These are phyloP conservation scores for Drepana falcataria DNA, from an alignment of 2,888 invertebrate species.

Conservation along the genomic window DNA sequence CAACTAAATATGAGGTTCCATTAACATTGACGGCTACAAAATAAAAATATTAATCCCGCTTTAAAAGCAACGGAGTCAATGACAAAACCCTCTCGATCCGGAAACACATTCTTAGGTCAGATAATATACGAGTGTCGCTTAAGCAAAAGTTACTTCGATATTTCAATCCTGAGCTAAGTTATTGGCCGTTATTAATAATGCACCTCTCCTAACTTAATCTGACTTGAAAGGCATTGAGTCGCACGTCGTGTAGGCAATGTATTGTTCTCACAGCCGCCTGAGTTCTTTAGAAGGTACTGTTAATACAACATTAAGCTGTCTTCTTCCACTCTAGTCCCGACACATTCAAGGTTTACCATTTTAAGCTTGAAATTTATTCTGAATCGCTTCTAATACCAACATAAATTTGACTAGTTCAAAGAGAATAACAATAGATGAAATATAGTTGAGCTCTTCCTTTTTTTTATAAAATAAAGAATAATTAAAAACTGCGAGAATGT, in stretches of 20 bases:
- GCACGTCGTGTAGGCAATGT: conserved; percentile 58
- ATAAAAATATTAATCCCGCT: conserved; percentile 42
- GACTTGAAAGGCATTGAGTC: conserved; percentile 73
- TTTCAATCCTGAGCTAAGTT: conserved; percentile 71
- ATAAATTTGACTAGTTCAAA: too few relatives aligned
- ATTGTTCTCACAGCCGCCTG: conserved; percentile 61
- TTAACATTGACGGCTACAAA: conserved; percentile 25
- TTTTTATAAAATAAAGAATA: too few relatives aligned
- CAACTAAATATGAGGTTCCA: conserved; percentile 8
- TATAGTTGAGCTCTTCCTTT: too few relatives aligned
- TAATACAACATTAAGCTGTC: conserved; percentile 12
- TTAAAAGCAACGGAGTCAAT: conserved; percentile 41
- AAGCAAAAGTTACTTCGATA: conserved; percentile 75
- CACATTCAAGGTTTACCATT: neutral
- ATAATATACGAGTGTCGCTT: conserved; percentile 71
- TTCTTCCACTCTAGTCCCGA: conserved; percentile 15
- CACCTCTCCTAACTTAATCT: conserved; percentile 74
- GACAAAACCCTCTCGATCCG: conserved; percentile 58
- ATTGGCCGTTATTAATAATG: conserved; percentile 76
- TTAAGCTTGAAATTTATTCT: neutral
- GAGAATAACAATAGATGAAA: too few relatives aligned
- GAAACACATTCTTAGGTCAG: conserved; percentile 70
- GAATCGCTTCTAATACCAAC: too few relatives aligned
- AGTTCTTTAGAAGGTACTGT: conserved; percentile 39
- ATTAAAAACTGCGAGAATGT: too few relatives aligned